Percentiles rank a stretch among this genome's conserved stretches.
Evolutionary conservation across 2,113 vertebrate genomes (phyloP).

Genomic region (Phylloscopus trochiloides): DNA sequence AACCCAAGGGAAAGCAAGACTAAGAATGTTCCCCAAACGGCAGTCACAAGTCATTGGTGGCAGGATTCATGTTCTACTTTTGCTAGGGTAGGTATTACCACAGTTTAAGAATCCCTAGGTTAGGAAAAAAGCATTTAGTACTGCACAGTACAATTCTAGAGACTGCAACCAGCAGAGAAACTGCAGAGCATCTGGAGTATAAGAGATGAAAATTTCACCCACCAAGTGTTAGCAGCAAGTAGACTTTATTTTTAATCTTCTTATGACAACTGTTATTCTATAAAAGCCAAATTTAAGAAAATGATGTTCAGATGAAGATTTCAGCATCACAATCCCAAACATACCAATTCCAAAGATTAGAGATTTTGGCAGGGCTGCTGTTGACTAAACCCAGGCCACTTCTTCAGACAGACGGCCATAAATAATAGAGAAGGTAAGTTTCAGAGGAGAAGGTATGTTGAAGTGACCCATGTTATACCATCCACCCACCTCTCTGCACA

Average conservation of each 20-base stretch:
- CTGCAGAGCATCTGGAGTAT: slow-evolving; percentile 10
- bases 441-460: neutral
- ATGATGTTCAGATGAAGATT: slow-evolving; percentile 31
- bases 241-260: slow-evolving; percentile 54
- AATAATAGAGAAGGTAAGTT: neutral
- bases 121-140: neutral
- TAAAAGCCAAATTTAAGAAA: slow-evolving; percentile 55
- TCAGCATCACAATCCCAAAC: neutral
- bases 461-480: neutral
- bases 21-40: neutral
- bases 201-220: slow-evolving; percentile 39
- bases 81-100: neutral
- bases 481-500: neutral
- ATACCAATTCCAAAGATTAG: neutral
- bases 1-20: neutral
- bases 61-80: neutral
- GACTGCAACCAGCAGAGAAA: neutral
- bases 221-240: slow-evolving; percentile 44
- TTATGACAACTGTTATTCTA: slow-evolving; percentile 51
- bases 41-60: neutral
- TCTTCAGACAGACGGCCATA: neutral
- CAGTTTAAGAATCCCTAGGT: neutral
- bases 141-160: neutral
- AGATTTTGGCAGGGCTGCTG: neutral
- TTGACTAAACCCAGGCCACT: neutral